Evolutionary conservation across 2,113 vertebrate species (phyloP).

Genomic region (Pachycephala philippinensis): DNA sequence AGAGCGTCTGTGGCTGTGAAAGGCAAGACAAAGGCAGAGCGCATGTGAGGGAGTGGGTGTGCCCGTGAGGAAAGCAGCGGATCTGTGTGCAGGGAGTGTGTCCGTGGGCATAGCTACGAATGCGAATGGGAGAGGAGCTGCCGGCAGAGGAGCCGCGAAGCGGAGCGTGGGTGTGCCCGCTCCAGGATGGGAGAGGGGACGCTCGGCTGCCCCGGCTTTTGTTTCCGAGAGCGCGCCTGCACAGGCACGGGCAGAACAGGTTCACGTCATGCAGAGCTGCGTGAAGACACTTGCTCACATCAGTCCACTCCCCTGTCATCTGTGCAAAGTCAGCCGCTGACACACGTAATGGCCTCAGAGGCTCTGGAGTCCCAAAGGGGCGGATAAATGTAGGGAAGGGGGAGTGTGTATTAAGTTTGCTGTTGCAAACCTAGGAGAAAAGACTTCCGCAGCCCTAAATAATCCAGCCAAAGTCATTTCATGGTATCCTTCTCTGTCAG

Average conservation of each 20-base stretch:
- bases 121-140: neutral
- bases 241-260: neutral
- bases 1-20: neutral
- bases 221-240: neutral
- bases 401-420: neutral
- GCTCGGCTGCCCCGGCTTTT: neutral
- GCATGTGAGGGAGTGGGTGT: neutral
- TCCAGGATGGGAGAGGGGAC: neutral
- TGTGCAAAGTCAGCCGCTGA: neutral
- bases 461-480: neutral
- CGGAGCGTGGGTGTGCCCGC: neutral
- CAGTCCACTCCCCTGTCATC: neutral
- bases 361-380: neutral
- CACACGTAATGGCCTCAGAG: neutral
- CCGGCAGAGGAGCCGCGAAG: neutral
- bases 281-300: neutral
- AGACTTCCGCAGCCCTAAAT: neutral
- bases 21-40: constrained; percentile 45
- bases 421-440: neutral
- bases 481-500: neutral
- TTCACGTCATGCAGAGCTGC: neutral
- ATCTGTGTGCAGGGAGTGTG: neutral
- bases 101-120: neutral
- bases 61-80: neutral
- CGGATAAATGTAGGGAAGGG: rapidly evolving